These are phyloP conservation scores for Leiothrix lutea DNA, from an alignment of 2,113 vertebrate species.

Conservation along the genomic window DNA sequence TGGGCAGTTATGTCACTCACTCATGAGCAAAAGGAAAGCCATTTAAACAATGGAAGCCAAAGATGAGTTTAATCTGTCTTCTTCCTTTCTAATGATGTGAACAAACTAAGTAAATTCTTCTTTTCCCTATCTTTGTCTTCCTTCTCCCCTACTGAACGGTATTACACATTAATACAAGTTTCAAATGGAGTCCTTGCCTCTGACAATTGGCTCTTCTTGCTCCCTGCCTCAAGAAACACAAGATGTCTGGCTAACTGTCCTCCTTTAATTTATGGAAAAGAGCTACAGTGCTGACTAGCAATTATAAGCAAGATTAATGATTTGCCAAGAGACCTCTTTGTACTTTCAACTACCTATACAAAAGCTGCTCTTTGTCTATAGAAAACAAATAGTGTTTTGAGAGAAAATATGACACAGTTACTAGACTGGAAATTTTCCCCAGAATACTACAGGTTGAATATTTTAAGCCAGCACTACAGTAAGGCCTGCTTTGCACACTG, in stretches of 20 bases:
- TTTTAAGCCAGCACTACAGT: neutral
- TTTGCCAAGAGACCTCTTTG: constrained; percentile 18
- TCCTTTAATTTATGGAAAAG: constrained; percentile 21
- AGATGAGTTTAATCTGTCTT: neutral
- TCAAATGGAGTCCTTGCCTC: neutral
- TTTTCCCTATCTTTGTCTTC: neutral
- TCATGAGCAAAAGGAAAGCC: neutral
- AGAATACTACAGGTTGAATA: neutral
- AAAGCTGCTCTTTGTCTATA: constrained; percentile 26
- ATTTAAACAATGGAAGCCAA: neutral
- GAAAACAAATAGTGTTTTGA: constrained; percentile 37
- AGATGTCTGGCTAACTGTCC: neutral
- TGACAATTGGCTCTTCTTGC: neutral
- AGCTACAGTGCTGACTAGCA: constrained; percentile 1
- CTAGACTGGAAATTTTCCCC: neutral
- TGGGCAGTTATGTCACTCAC: fast-evolving
- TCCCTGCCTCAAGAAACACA: neutral
- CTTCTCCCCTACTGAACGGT: neutral
- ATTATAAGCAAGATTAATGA: constrained; percentile 43
- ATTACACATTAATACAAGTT: neutral
- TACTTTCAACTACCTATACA: constrained; percentile 17
- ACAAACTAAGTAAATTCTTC: neutral
- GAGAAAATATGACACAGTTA: constrained; percentile 15
- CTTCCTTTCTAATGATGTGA: neutral
- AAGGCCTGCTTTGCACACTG: neutral